Percentiles rank a stretch among this genome's conserved stretches.
Conservation (phyloP, 1,140 invertebrate species). For the Diorhabda elongata region DNA sequence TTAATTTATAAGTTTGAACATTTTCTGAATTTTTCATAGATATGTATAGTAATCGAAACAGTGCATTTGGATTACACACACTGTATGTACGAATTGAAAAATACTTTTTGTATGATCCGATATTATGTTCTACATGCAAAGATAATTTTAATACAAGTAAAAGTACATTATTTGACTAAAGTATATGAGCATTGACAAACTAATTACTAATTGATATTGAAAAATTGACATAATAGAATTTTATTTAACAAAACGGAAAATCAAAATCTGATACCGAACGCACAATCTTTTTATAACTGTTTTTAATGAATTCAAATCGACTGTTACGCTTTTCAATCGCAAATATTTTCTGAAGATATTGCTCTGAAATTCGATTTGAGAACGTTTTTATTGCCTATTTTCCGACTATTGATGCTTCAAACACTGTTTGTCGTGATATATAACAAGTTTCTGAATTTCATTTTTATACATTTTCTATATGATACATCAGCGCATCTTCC, state of each 20-base stretch:
- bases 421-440: neutral
- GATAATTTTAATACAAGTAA: too few relatives aligned
- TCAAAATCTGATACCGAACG: neutral
- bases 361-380: neutral
- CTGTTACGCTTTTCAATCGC: neutral
- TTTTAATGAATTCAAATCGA: neutral
- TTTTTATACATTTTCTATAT: conserved; percentile 3
- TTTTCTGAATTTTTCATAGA: too few relatives aligned
- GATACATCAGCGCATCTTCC: neutral
- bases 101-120: too few relatives aligned
- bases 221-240: too few relatives aligned
- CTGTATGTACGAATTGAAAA: too few relatives aligned
- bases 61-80: too few relatives aligned
- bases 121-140: too few relatives aligned
- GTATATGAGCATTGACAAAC: too few relatives aligned
- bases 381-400: neutral
- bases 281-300: neutral
- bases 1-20: too few relatives aligned
- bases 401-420: neutral
- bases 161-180: too few relatives aligned
- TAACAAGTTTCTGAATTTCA: neutral
- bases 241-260: neutral
- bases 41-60: too few relatives aligned
- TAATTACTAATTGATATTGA: too few relatives aligned
- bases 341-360: conserved; percentile 1